These are phyloP conservation scores for Sternarchorhynchus goeldii DNA, from an alignment of 2,797 vertebrate species.

Conservation along the genomic window DNA sequence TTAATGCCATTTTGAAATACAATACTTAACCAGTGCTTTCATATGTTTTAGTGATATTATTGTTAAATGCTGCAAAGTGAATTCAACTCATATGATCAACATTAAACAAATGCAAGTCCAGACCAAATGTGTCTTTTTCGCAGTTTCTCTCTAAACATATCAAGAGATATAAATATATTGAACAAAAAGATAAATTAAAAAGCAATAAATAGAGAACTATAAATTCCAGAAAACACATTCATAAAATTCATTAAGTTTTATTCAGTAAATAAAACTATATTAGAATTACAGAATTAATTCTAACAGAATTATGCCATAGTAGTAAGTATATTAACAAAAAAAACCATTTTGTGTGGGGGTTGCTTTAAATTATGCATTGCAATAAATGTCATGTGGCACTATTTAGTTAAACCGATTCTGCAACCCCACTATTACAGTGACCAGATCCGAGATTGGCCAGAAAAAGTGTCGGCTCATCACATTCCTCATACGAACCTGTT, in stretches of 20 bases:
- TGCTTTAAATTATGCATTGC: neutral
- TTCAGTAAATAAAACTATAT: neutral
- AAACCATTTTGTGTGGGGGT: no score
- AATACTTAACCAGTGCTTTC: slow-evolving; percentile 45
- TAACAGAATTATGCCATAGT: no score
- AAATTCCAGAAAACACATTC: neutral
- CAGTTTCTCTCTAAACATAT: no score
- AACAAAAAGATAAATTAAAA: neutral
- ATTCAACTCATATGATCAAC: slow-evolving; percentile 37
- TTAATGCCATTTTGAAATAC: slow-evolving; percentile 37
- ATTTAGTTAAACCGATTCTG: neutral
- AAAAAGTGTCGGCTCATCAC: neutral
- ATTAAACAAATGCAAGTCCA: slow-evolving; percentile 50
- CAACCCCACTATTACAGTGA: neutral
- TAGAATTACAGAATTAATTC: no score
- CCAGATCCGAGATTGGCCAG: no score
- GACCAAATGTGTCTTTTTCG: slow-evolving; percentile 8
- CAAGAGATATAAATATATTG: no score
- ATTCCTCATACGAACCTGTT: neutral
- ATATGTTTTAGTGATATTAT: slow-evolving; percentile 19
- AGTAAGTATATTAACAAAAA: no score
- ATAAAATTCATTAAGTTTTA: neutral
- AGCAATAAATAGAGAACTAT: neutral
- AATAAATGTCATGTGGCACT: neutral
- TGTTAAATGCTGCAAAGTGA: slow-evolving; percentile 36